These are phyloP conservation scores for Anoplolepis gracilipes DNA, from an alignment of 1,140 invertebrate genomes.

Conservation along the genomic window DNA sequence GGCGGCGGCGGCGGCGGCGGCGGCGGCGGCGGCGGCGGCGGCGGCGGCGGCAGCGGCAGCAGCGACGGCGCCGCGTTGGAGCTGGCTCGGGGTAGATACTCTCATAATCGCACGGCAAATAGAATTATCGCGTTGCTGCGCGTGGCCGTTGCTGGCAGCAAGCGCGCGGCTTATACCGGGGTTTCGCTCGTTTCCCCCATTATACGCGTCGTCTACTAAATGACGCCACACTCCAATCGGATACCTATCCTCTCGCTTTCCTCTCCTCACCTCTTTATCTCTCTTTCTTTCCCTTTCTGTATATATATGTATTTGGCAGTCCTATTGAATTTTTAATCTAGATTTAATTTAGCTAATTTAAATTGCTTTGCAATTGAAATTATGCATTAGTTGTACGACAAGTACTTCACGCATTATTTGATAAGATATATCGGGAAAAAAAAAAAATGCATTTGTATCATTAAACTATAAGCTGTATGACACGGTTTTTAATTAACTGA, in stretches of 20 bases:
- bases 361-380: not conserved
- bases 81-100: slow-evolving; percentile 75
- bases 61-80: slow-evolving; percentile 13
- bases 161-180: slow-evolving; percentile 69
- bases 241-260: slow-evolving; percentile 50
- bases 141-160: slow-evolving; percentile 65
- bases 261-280: not conserved
- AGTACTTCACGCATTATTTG: not conserved
- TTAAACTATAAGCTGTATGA: not conserved
- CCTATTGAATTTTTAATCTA: not conserved
- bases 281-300: slow-evolving; percentile 4
- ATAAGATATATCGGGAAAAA: not conserved
- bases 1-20: too few species aligned
- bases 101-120: slow-evolving; percentile 80
- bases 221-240: slow-evolving; percentile 68
- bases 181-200: slow-evolving; percentile 75
- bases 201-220: slow-evolving; percentile 74
- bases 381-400: not conserved
- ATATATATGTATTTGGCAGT: not conserved
- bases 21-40: slow-evolving; percentile 18
- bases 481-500: not conserved
- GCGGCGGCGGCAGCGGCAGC: slow-evolving; percentile 20
- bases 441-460: not conserved
- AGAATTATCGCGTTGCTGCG: slow-evolving; percentile 78
- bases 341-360: not conserved